These are phyloP conservation scores for Tachina grossa DNA, from an alignment of 2,888 invertebrate genomes.

Conservation along the genomic window DNA sequence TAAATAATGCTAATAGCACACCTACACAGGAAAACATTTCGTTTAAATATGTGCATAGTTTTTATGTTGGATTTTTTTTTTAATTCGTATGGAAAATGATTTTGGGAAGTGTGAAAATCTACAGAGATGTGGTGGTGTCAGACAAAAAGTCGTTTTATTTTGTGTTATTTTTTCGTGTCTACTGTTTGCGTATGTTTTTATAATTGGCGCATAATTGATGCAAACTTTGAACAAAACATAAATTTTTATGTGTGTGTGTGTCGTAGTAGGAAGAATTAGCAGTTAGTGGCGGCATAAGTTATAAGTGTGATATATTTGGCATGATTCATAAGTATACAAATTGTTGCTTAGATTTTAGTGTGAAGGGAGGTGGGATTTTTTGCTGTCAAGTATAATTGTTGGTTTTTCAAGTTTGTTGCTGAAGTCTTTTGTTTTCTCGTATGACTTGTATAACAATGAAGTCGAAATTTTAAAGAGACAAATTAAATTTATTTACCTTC, in stretches of 20 bases:
- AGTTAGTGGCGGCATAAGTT: background rate
- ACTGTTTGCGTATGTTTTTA: conserved; percentile 40
- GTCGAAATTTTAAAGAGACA: background rate
- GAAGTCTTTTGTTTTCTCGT: conserved; percentile 46
- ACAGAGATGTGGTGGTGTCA: conserved; percentile 45
- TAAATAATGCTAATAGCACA: conserved; percentile 64
- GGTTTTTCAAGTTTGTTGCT: conserved; percentile 44
- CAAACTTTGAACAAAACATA: conserved; percentile 37
- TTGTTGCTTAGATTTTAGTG: conserved; percentile 19
- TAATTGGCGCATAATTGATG: conserved; percentile 69
- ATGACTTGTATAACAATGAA: background rate
- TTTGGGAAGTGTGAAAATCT: conserved; percentile 66
- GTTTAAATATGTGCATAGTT: conserved; percentile 20
- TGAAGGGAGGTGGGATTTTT: conserved; percentile 52
- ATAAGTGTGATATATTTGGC: conserved; percentile 44
- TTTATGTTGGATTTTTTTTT: conserved; percentile 30
- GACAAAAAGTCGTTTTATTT: background rate
- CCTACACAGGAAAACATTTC: conserved; percentile 40
- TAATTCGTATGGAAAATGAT: conserved; percentile 14
- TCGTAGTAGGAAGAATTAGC: background rate
- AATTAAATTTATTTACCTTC: background rate
- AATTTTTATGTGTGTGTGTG: conserved; percentile 6
- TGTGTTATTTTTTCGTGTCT: conserved; percentile 20
- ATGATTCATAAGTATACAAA: conserved; percentile 56
- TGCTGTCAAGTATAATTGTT: conserved; percentile 13